Base-by-base conservation (phyloP, 2,797 vertebrate genomes). In the Nyctalus aviator region DNA sequence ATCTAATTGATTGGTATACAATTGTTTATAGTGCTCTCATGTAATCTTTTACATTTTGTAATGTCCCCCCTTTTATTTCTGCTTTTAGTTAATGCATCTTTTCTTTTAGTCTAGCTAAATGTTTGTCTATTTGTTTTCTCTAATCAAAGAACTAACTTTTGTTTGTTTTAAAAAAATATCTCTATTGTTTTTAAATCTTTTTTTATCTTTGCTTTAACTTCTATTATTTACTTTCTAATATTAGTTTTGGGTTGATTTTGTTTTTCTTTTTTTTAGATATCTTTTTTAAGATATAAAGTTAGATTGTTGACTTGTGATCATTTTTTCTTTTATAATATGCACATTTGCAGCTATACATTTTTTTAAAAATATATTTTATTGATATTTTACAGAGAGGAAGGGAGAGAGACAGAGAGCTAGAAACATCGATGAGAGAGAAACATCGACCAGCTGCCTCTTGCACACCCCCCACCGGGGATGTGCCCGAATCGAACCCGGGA, bases 181-280 rank as follows among this genome's bases (percentile, higher is more conserved):
- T 25, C 27, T 75, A 25, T 27, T 53, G 14, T 78, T n/a, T 50
- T 81, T 84, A 62, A 15, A 11, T 68, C 71, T 83, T 23, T 76
- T 18, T 76, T 68, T 88, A 10, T 41, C 69, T 77, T 25, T 88
- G n/a, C n/a, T 25, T 8, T 62, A 57, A 76, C 53, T 17, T 84
- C 84, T 76, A 44, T 57, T 57, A 68, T 84, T 84, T 30, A 68
- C 48, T 76, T 84, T 62, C 21, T 68, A 76, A 37, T 91, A 48
- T n/a, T 76, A 84, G 30, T 17, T 69, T 77, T 69, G 82, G 37
- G 7, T 44, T 46, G 37, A 68, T 8, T 91, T 55, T 27, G 66
- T 27, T 93, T 15, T 88, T 88, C 8, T 75, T 84, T 86, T 86
- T 90, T 79, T 64, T 84, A 18, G 20, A 41, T 41, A 41, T 41